Evolutionary conservation across 2,797 vertebrate species (phyloP).

Genomic region (Macropus fuliginosus): DNA sequence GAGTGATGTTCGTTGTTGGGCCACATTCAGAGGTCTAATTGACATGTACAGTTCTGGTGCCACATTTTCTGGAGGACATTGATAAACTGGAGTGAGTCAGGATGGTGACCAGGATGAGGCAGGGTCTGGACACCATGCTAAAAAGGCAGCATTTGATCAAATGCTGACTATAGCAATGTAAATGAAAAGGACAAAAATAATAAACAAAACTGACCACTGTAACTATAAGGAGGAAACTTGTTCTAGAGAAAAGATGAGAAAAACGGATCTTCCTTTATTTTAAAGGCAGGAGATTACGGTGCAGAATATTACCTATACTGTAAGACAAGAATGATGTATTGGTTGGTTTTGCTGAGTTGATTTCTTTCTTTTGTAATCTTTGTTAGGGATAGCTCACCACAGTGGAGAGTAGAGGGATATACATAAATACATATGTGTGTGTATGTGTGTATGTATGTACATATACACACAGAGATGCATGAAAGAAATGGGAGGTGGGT

Average conservation of each 20-base stretch:
- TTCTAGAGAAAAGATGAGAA: not conserved
- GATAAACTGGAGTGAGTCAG: not conserved
- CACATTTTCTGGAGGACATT: not conserved
- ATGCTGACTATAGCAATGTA: not conserved
- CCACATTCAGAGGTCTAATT: not conserved
- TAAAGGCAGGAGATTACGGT: not conserved
- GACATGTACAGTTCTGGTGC: not conserved
- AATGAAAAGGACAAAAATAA: not conserved
- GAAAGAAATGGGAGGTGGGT: not conserved
- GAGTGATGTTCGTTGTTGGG: no score
- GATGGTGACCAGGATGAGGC: not conserved
- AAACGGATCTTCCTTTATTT: not conserved
- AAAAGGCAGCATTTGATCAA: not conserved
- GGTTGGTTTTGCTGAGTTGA: not conserved
- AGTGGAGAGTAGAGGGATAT: not conserved
- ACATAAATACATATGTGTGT: not conserved
- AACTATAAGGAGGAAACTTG: not conserved
- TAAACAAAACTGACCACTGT: not conserved
- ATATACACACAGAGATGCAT: not conserved
- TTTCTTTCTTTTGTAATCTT: not conserved
- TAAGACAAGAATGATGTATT: not conserved
- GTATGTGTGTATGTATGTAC: not conserved
- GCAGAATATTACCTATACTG: not conserved
- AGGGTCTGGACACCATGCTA: not conserved
- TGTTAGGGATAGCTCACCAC: not conserved